Base-by-base conservation (phyloP, 2,113 vertebrate genomes). In the Phyllostomus hastatus region DNA sequence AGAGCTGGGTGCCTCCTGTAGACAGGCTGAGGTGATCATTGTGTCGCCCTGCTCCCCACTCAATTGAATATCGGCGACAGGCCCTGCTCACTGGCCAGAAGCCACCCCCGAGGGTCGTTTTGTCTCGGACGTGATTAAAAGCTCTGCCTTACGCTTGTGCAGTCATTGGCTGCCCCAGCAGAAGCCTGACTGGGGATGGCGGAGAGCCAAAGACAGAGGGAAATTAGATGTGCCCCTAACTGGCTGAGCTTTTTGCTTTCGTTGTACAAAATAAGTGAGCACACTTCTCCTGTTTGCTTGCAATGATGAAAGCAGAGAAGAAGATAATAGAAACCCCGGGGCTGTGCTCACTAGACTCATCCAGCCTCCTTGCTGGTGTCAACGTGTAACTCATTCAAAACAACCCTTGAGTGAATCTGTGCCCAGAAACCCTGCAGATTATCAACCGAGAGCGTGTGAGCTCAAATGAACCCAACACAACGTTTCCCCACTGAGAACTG, bases 221-320 rank as follows among this genome's bases (percentile, higher is more conserved):
- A 54, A 88, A 22, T 79, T 78, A 50, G 57, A 94, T 79, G 26
- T 61, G 41, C 9, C 26, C 54, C 48, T 3, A 54, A 64, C 10
- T 92, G 84, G 22, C 73, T 91, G 50, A 26, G 69, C 81, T 16
- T 88, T 78, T 93, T 24, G 31, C 15, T 67, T 93, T 24, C 85
- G 73, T 10, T 81, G 20, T 86, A 70, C 61, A 96, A 89, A 96
- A 82, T 67, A 86, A 76, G 38, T 59, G 73, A 96, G 54, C 66
- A 52, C 33, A 54, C 78, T 89, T 92, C 76, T 94, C 67, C 76
- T 43, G 35, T 50, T 92, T 88, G 54, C n/a, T 95, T 95, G 94
- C 82, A 82, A 91, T 89, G 26, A 94, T 52, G 75, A 88, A 91
- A 79, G 52, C 31, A 85, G 59, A 81, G 38, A 66, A 94, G 15